Evolutionary conservation across 2,888 invertebrate species (phyloP), one percentile per base, ranked within the genome.

Genomic region (Suillia variegata): DNA sequence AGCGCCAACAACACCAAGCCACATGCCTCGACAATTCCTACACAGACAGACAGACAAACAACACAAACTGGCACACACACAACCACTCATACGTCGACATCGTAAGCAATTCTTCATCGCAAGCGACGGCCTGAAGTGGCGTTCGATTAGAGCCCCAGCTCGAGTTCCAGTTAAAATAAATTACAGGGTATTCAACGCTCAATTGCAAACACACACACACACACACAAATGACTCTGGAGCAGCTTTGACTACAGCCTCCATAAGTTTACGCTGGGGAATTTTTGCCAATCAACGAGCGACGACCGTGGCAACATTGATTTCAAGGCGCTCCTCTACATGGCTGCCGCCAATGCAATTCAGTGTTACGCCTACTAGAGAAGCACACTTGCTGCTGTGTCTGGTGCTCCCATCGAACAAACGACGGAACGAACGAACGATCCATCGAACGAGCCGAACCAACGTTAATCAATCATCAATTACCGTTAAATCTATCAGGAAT

Each of bases 401-500:
- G n/a, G 55, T 22, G 45, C 21, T 24, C 17, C 31, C n/a, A 50
- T 20, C 15, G 4, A 26, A 10, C 38, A n/a, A 21, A 38, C 38
- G 38, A 26, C 38, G n/a, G n/a, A 38, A 13, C 6, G 38, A 38
- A 38, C 6, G n/a, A n/a, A n/a, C 15, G 4, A 26, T 10, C 38
- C 15, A 21, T 13, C 38, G 38, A 26, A 8, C 6, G n/a, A 38
- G n/a, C 6, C 12, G n/a, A 38, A 8, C 64, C 56, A 62, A 66
- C 64, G 66, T 73, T 75, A 76, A 79, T 79, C 77, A 79, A 79
- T 79, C 79, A 79, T 75, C 76, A 78, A 79, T 79, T 79, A 79
- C 76, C 70, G 69, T 76, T 73, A 76, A 73, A 71, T 74, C 76
- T 71, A 70, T 76, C 74, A 78, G 76, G 75, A 78, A 77, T 77